These are phyloP conservation scores for Chaunax sp. DNA, from an alignment of 2,797 vertebrate genomes.

Conservation along the genomic window DNA sequence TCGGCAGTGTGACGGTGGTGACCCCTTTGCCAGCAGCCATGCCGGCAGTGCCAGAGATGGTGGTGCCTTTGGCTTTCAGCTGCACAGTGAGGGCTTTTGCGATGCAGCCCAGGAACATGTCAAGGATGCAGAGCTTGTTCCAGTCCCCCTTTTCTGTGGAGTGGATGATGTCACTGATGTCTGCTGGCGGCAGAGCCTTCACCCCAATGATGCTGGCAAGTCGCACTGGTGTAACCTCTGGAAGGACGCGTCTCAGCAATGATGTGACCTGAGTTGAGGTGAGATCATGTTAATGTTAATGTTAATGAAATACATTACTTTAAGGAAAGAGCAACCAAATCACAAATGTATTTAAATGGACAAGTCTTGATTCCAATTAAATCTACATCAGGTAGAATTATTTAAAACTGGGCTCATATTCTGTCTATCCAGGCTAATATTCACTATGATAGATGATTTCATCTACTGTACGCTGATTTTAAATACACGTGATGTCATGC, in stretches of 20 bases:
- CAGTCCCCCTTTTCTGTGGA: constrained; percentile 99
- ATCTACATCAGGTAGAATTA: not conserved
- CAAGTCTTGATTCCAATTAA: not conserved
- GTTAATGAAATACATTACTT: no score
- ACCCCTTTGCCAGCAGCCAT: constrained; percentile 96
- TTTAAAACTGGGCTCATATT: no score
- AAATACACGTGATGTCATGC: no score
- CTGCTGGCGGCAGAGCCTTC: constrained; percentile 95
- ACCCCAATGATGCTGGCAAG: constrained; percentile 98
- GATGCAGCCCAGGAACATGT: constrained; percentile 99
- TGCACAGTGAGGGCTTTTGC: constrained; percentile 99
- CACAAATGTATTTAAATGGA: not conserved
- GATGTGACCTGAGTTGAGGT: constrained; percentile 90
- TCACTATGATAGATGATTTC: no score
- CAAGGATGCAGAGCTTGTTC: constrained; percentile 97
- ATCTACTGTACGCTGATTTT: no score
- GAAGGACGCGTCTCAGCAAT: constrained; percentile 94
- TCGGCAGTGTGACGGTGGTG: constrained; percentile 96
- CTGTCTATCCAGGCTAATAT: no score
- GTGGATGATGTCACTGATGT: constrained; percentile 99
- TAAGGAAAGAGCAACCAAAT: no score
- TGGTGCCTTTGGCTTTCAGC: constrained; percentile 98
- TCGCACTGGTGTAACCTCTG: constrained; percentile 95
- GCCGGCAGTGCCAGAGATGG: constrained; percentile 93
- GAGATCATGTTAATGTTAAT: not conserved